A percentile compares a stretch with the other conserved stretches of the same genome.
These are phyloP conservation scores for Brenthis ino DNA, from an alignment of 2,888 invertebrate genomes.

Conservation along the genomic window DNA sequence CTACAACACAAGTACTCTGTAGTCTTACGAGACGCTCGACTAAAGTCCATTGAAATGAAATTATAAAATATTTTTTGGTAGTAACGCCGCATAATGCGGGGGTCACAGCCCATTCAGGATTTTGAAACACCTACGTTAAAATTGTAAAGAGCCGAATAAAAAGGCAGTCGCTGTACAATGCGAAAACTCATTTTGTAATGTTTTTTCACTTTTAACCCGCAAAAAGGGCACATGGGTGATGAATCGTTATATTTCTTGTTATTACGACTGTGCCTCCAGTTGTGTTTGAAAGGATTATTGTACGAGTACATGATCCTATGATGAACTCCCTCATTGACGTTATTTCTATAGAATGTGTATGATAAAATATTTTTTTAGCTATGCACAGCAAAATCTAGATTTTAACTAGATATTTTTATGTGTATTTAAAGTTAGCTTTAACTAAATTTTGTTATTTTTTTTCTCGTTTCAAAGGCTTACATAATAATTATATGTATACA, in stretches of 20 bases:
- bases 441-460: too few species aligned
- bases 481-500: too few species aligned
- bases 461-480: too few species aligned
- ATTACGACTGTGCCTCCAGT: constrained; percentile 10
- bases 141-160: constrained; percentile 46
- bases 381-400: too few species aligned
- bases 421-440: too few species aligned
- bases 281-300: constrained; percentile 9
- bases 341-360: background rate
- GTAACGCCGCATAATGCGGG: constrained; percentile 36
- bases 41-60: constrained; percentile 29
- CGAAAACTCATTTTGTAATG: constrained; percentile 47
- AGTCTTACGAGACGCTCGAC: constrained; percentile 22
- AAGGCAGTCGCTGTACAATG: constrained; percentile 45
- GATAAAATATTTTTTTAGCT: background rate
- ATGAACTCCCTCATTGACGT: background rate
- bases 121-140: constrained; percentile 43
- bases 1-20: constrained; percentile 14
- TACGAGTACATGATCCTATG: constrained; percentile 12
- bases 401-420: too few species aligned
- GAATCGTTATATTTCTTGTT: constrained; percentile 42
- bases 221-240: constrained; percentile 45
- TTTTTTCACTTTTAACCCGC: constrained; percentile 43
- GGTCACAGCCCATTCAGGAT: constrained; percentile 37
- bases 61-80: constrained; percentile 37